These are phyloP conservation scores for Clupea harengus DNA, from an alignment of 2,113 vertebrate species.

Conservation along the genomic window DNA sequence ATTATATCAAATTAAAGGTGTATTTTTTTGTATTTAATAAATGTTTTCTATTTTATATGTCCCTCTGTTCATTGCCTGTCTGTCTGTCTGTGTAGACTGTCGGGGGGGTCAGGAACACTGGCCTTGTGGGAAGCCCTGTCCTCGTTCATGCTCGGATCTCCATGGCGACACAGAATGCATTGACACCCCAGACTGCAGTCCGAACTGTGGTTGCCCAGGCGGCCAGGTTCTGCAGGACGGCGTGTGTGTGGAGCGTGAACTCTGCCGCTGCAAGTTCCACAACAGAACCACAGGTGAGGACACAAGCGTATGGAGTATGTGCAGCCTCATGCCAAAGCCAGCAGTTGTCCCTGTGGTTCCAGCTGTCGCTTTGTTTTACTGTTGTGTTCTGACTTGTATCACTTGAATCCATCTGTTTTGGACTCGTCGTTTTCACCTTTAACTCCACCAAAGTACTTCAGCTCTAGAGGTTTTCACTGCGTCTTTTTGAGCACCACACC, in stretches of 20 bases:
- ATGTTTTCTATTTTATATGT: not conserved
- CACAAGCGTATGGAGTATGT: not conserved
- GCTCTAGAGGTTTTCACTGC: not conserved
- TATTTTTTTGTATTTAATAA: no score
- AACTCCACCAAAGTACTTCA: not conserved
- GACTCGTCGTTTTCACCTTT: no score
- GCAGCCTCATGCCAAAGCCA: not conserved
- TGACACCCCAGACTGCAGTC: slow-evolving; percentile 63
- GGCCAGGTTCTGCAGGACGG: slow-evolving; percentile 77
- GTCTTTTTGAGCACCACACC: not conserved
- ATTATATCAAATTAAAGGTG: no score
- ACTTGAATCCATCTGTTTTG: no score
- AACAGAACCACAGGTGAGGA: slow-evolving; percentile 65
- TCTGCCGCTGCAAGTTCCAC: slow-evolving; percentile 79
- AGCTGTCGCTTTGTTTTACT: no score
- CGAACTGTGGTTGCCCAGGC: slow-evolving; percentile 75
- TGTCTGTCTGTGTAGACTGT: slow-evolving; percentile 67
- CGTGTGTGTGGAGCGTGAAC: slow-evolving; percentile 65
- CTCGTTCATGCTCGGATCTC: slow-evolving; percentile 82
- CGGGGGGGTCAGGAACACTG: slow-evolving; percentile 69
- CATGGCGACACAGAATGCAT: slow-evolving; percentile 70
- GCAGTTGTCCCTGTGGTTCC: not conserved
- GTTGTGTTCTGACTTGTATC: no score
- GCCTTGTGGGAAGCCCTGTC: slow-evolving; percentile 77
- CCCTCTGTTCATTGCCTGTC: not conserved